Base-by-base conservation (phyloP, 1,140 invertebrate species). In the Bombus waltoni region DNA sequence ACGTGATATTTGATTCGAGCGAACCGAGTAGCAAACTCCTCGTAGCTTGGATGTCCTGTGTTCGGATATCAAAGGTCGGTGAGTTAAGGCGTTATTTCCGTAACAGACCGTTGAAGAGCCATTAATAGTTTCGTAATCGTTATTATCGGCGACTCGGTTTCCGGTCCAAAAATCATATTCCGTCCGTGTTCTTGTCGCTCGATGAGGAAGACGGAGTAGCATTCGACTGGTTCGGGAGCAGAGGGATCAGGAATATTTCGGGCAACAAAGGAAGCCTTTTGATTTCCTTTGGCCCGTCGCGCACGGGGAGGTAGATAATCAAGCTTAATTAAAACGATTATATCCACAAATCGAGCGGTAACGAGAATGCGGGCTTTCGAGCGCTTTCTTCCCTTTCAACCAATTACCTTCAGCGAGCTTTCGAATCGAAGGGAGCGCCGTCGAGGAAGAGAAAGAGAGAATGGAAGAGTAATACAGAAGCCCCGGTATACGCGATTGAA, bases 261-360 rank as follows among this genome's bases (percentile, higher is more conserved):
- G 66, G 6, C 72, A 80, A 87, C 81, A 83, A 89, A 83, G 81
- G 77, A 87, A 87, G 40, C 88, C 65, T 75, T 62, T 73, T 80
- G 78, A 53, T 79, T 89, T 81, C 78, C 72, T 57, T 83, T 53
- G 66, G 59, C 66, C 47, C 35, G n/a, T 57, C 22, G 83, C 75
- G 42, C 68, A 57, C 32, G 40, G 3, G 4, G 53, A 44, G 57
- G 76, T 53, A 72, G 83, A 88, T 88, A 88, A 90, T 81, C 83
- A 71, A 66, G 85, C 82, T 91, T 90, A 90, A 90, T 90, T 90
- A 90, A 90, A 90, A 83, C 86, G 89, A 90, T 90, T 87, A 78
- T 82, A 83, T 83, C 82, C 76, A 70, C 86, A 90, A 90, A 90
- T 90, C 89, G 86, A 87, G 76, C 89, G 87, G 79, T 78, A 90